phyloP scores from a whole-genome alignment of 2,888 invertebrate genomes.

The Ennomos fuscantarius region DNA sequence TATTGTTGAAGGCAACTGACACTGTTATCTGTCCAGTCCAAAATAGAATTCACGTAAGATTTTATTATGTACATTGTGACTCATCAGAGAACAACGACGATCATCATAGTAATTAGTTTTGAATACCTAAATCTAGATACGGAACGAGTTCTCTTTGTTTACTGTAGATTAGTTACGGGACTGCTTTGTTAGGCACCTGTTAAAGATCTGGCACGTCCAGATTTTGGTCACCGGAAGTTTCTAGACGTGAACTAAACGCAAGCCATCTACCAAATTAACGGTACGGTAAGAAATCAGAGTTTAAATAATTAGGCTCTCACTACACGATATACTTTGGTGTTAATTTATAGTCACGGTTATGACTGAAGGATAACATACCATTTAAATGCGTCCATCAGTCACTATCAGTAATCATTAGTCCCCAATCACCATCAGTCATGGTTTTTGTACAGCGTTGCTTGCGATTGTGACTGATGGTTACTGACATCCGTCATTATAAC shows the following conservation, averaged over 20 bases:
- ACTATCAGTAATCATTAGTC: too few relatives aligned
- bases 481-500: too few relatives aligned
- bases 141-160: constrained; percentile 19
- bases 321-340: too few relatives aligned
- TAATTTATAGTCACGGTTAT: too few relatives aligned
- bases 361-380: too few relatives aligned
- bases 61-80: constrained; percentile 44
- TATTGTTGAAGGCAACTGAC: constrained; percentile 44
- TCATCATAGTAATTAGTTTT: constrained; percentile 25
- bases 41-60: constrained; percentile 56
- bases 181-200: constrained; percentile 27
- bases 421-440: too few relatives aligned
- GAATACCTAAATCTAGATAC: constrained; percentile 14
- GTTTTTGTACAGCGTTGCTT: too few relatives aligned
- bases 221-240: constrained; percentile 18
- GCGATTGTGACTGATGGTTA: too few relatives aligned
- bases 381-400: too few relatives aligned
- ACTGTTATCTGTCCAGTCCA: constrained; percentile 49
- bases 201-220: constrained; percentile 22
- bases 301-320: constrained; percentile 16
- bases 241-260: constrained; percentile 32
- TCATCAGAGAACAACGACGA: constrained; percentile 38
- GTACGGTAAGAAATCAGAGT: constrained; percentile 25
- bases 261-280: constrained; percentile 27
- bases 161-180: constrained; percentile 28